These are phyloP conservation scores for Ennomos fuscantarius DNA, from an alignment of 2,888 invertebrate genomes.

Conservation along the genomic window DNA sequence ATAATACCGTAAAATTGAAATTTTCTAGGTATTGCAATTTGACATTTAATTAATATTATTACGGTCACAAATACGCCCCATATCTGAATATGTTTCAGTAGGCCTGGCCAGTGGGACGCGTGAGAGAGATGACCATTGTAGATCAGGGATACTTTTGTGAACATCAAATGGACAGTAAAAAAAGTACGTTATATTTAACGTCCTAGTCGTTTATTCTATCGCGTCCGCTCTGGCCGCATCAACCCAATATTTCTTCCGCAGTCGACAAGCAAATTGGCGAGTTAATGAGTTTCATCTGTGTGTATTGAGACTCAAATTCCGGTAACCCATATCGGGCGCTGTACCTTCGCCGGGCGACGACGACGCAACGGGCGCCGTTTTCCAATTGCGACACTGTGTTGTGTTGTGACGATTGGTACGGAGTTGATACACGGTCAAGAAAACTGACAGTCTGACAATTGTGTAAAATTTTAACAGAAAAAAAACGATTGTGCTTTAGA, in stretches of 20 bases:
- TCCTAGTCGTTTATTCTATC: background rate
- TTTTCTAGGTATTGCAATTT: too few relatives aligned
- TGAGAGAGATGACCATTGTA: constrained; percentile 5
- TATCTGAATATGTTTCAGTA: too few relatives aligned
- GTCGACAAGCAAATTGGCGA: constrained; percentile 64
- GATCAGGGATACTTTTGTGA: background rate
- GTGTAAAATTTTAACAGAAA: background rate
- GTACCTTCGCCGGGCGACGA: constrained; percentile 35
- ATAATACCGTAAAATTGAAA: too few relatives aligned
- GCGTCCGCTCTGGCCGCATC: constrained; percentile 20
- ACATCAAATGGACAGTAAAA: too few relatives aligned
- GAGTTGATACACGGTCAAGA: constrained; percentile 5
- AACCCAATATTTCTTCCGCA: constrained; percentile 32
- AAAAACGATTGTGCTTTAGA: too few relatives aligned
- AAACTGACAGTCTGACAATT: background rate
- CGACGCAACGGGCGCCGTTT: constrained; percentile 34
- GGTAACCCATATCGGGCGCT: constrained; percentile 41
- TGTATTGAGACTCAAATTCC: constrained; percentile 58
- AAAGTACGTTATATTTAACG: too few relatives aligned
- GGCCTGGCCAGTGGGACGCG: background rate
- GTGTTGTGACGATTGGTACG: constrained; percentile 22
- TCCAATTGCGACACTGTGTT: constrained; percentile 43
- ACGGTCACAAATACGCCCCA: too few relatives aligned
- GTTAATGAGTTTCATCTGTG: constrained; percentile 66
- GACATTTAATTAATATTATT: too few relatives aligned